These are phyloP conservation scores for Drosophila micromelanica DNA, from an alignment of 1,140 invertebrate species.

Conservation along the genomic window DNA sequence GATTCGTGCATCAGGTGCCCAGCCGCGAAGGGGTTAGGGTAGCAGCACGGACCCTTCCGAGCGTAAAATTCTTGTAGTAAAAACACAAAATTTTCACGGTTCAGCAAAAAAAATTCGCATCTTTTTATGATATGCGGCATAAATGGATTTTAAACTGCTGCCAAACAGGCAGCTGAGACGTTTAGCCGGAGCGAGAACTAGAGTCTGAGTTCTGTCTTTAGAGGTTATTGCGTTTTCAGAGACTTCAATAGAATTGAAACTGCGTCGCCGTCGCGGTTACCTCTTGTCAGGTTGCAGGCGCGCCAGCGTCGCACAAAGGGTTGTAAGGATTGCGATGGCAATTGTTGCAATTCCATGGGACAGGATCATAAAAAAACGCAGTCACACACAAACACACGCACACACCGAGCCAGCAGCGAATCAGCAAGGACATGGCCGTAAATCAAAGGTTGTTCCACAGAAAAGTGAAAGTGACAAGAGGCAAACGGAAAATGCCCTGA, in stretches of 20 bases:
- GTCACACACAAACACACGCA: not conserved
- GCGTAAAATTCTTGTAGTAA: slow-evolving; percentile 73
- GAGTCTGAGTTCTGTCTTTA: slow-evolving; percentile 1
- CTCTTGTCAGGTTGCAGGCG: slow-evolving; percentile 60
- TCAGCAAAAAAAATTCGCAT: slow-evolving; percentile 48
- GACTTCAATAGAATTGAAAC: slow-evolving; percentile 62
- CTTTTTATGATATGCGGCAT: slow-evolving; percentile 78
- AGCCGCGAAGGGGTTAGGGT: slow-evolving; percentile 61
- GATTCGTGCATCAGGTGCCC: slow-evolving; percentile 66
- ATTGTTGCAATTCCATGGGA: slow-evolving; percentile 73
- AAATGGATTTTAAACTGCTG: slow-evolving; percentile 78
- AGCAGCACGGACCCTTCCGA: slow-evolving; percentile 27
- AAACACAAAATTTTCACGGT: slow-evolving; percentile 67
- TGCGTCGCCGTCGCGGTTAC: slow-evolving; percentile 26
- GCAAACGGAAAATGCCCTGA: slow-evolving; percentile 1
- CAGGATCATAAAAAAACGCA: slow-evolving; percentile 59
- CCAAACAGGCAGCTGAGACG: slow-evolving; percentile 73
- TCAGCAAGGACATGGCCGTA: slow-evolving; percentile 46
- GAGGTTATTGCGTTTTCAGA: slow-evolving; percentile 18
- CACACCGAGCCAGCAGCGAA: slow-evolving; percentile 8
- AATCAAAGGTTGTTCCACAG: slow-evolving; percentile 59
- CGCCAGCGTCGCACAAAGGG: slow-evolving; percentile 57
- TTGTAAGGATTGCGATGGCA: slow-evolving; percentile 60
- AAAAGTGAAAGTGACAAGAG: slow-evolving; percentile 61
- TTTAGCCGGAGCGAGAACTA: slow-evolving; percentile 16